Evolutionary conservation across 2,113 vertebrate genomes (phyloP), one percentile per base, ranked within the genome.

Genomic region (Serilophus lunatus): DNA sequence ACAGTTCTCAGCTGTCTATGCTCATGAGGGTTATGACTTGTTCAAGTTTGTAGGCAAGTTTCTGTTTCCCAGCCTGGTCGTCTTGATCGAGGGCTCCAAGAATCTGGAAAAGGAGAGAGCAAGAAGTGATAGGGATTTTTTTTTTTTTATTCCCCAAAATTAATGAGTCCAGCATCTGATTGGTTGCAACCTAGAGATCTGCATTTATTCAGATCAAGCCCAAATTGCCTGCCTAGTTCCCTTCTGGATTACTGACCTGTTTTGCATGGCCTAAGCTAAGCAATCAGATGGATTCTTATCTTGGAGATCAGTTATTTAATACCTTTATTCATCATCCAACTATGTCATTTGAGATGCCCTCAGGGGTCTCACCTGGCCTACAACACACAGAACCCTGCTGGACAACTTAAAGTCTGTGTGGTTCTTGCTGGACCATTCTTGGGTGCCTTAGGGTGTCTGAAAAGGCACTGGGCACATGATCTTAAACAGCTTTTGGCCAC

Each of bases 11-110:
- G 99, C 99, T 99, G 98, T 99, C 99, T 98, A 99, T 98, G 98
- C 99, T 99, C 99, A 99, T 99, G 98, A 99, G 98, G 98, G 98
- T 98, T 98, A 99, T 98, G 98, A 99, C 99, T 99, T 99, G 99
- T 98, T 99, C 99, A 98, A 99, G 98, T 98, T 99, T 99, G 98
- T 98, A 99, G 98, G 99, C 99, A 98, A 99, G 98, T 98, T 99
- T 98, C 98, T 99, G 99, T 98, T 99, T 99, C 97, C 99, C 98
- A 96, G 99, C 99, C 91, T 98, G 98, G 81, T 99, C 99, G 0
- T 99, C 99, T 75, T 99, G 99, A 96, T 99, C 99, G 90, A 99
- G 98, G 45, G 99, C 98, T 65, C 98, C 98, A 1, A 99, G 99
- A 85, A 99, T 99, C 99, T 99, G 98, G 35, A 72, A 81, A 95